Conservation (phyloP, 2,113 vertebrate species). For the Mobula birostris region DNA sequence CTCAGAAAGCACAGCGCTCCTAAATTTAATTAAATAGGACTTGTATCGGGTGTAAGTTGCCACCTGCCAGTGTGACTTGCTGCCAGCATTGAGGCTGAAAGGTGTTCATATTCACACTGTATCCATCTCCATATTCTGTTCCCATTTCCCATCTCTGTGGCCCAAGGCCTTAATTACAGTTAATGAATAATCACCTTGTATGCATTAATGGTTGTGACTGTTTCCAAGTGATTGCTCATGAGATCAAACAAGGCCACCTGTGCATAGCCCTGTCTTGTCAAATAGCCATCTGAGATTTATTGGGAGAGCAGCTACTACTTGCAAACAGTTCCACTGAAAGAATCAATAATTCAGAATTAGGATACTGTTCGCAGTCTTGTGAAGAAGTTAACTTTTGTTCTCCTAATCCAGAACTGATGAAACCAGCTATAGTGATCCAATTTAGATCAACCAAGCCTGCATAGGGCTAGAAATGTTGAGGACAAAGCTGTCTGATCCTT, state of each 20-base stretch:
- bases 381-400: background rate
- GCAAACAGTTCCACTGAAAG: background rate
- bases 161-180: background rate
- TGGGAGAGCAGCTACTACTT: background rate
- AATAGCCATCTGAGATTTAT: background rate
- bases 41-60: background rate
- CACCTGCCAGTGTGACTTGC: background rate
- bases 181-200: constrained; percentile 32
- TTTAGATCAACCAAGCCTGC: background rate
- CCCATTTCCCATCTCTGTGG: no score
- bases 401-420: background rate
- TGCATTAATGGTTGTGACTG: background rate
- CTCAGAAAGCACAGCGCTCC: background rate
- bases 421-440: background rate
- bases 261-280: background rate
- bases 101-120: no score
- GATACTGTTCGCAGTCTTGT: no score
- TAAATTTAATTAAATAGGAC: constrained; percentile 27
- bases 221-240: constrained; percentile 28
- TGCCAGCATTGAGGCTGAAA: background rate
- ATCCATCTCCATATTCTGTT: no score
- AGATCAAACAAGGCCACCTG: constrained; percentile 31
- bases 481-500: no score
- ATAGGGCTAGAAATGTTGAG: background rate
- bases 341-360: background rate